Percentiles rank a stretch among this genome's conserved stretches.
These are phyloP conservation scores for Deroplatys truncata DNA, from an alignment of 2,888 invertebrate species.

Conservation along the genomic window DNA sequence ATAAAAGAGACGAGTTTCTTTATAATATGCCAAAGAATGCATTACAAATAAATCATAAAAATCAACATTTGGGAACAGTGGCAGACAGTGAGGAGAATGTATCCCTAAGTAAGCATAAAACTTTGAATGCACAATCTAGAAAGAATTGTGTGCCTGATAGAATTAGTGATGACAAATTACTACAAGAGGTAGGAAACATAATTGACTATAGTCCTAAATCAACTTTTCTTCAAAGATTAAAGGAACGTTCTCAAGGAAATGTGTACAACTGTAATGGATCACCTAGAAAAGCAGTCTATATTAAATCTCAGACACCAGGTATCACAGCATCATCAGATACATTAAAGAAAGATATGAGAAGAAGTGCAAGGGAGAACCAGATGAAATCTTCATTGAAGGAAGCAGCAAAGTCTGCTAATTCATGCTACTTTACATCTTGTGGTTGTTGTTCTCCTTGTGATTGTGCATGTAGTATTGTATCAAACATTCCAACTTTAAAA, in stretches of 20 bases:
- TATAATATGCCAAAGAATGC: neutral
- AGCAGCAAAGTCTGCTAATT: neutral
- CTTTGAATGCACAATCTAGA: neutral
- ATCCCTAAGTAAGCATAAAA: neutral
- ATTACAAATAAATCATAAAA: neutral
- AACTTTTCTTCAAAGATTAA: slow-evolving; percentile 22
- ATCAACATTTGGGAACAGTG: neutral
- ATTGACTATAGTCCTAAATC: slow-evolving; percentile 28
- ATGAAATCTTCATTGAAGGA: neutral
- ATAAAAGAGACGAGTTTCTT: neutral
- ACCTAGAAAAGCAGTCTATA: neutral
- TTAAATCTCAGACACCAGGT: neutral
- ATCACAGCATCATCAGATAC: neutral
- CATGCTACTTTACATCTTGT: neutral
- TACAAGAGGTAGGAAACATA: slow-evolving; percentile 17
- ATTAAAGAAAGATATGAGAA: neutral
- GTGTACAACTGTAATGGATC: neutral
- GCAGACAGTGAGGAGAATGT: neutral
- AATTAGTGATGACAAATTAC: neutral
- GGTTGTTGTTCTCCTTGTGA: too few species aligned
- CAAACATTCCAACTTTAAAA: neutral
- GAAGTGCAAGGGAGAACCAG: neutral
- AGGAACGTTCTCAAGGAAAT: slow-evolving; percentile 1
- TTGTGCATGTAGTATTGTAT: neutral
- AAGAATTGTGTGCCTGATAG: neutral